phyloP scores from a whole-genome alignment of 2,113 vertebrate species.

The Pseudopodoces humilis region DNA sequence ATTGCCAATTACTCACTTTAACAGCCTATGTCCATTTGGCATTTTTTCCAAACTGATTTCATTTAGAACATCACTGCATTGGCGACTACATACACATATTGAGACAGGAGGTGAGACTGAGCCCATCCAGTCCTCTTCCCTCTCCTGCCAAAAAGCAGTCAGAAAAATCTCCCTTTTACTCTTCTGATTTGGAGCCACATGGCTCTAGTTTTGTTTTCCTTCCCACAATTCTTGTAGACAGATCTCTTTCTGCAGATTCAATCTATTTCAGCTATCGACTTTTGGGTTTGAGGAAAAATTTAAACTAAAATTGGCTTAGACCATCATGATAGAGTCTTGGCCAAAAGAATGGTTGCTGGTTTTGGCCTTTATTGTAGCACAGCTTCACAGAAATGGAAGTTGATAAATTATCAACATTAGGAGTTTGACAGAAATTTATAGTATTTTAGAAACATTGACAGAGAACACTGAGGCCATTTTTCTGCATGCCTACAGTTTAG shows the following conservation, averaged over 20 bases:
- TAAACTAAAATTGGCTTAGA: not conserved
- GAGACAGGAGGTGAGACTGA: not conserved
- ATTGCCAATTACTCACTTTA: not conserved
- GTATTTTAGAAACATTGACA: not conserved
- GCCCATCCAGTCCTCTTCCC: not conserved
- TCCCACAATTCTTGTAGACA: not conserved
- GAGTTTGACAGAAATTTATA: not conserved
- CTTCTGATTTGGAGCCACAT: not conserved
- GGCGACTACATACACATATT: not conserved
- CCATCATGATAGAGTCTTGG: not conserved
- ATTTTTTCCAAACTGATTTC: slow-evolving; percentile 16
- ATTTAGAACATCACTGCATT: not conserved
- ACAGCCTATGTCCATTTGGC: not conserved
- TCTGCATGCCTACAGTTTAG: not conserved
- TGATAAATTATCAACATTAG: not conserved
- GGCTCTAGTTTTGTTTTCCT: not conserved
- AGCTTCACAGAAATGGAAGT: not conserved
- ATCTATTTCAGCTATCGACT: not conserved
- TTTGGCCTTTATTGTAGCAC: not conserved
- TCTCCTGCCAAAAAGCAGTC: not conserved
- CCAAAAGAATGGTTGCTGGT: not conserved
- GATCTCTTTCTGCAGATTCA: not conserved
- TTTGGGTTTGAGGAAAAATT: not conserved
- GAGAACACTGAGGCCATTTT: not conserved
- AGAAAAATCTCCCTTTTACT: not conserved